Conservation (phyloP, 2,113 vertebrate genomes). For the Cyprinus carpio region DNA sequence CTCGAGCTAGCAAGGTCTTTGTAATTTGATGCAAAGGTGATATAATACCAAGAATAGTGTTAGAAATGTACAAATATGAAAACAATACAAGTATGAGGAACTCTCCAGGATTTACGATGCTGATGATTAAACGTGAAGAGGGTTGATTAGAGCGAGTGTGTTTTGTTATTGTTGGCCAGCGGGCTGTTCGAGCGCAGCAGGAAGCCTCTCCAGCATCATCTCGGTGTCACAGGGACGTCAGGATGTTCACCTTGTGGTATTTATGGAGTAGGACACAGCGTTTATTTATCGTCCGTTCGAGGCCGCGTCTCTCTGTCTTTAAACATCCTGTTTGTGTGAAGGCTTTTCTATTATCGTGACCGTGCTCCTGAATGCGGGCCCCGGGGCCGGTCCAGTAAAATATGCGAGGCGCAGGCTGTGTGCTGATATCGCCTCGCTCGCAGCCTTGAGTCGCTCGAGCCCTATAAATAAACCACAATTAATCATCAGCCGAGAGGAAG, state of each 20-base stretch:
- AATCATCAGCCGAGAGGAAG: slow-evolving; percentile 77
- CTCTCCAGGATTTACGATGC: too few species aligned
- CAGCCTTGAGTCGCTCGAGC: slow-evolving; percentile 74
- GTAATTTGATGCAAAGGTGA: too few species aligned
- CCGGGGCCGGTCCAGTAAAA: slow-evolving; percentile 71
- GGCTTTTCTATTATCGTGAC: slow-evolving; percentile 62
- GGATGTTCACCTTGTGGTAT: slow-evolving; percentile 63
- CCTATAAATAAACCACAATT: slow-evolving; percentile 84
- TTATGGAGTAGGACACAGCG: slow-evolving; percentile 60
- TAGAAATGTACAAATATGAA: too few species aligned
- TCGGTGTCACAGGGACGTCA: slow-evolving; percentile 52
- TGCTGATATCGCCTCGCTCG: slow-evolving; percentile 75
- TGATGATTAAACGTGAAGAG: too few species aligned
- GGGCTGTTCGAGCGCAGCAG: not conserved
- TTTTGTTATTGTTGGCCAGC: not conserved
- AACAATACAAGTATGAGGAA: too few species aligned
- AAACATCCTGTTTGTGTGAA: slow-evolving; percentile 68
- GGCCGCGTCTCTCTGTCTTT: slow-evolving; percentile 62
- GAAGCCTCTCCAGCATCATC: slow-evolving; percentile 44
- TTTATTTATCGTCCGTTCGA: slow-evolving; percentile 65
- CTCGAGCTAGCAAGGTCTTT: too few species aligned
- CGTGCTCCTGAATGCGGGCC: slow-evolving; percentile 49
- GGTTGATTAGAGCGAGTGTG: slow-evolving; percentile 54
- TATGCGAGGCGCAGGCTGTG: slow-evolving; percentile 67
- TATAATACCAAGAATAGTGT: too few species aligned